These are phyloP conservation scores for Nebria salina DNA, from an alignment of 2,888 invertebrate genomes.

Conservation along the genomic window DNA sequence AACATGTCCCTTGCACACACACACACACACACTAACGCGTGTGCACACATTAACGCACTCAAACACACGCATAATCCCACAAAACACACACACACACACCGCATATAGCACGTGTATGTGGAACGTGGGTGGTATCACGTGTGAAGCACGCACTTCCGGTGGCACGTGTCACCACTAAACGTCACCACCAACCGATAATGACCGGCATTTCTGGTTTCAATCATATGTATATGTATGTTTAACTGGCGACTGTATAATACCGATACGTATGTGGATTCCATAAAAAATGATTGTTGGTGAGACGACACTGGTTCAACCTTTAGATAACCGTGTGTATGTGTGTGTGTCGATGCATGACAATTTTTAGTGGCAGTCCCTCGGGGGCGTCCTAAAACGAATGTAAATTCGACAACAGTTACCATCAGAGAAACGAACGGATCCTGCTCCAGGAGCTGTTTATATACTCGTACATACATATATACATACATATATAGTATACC, in stretches of 20 bases:
- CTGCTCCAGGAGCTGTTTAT: no score
- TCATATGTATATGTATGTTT: neutral
- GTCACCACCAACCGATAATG: neutral
- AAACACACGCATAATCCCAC: no score
- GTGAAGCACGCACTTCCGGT: neutral
- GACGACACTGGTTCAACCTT: no score
- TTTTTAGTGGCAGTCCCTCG: neutral
- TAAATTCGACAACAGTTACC: constrained; percentile 8
- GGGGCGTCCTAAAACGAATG: constrained; percentile 13
- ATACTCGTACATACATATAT: neutral
- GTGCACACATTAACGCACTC: no score
- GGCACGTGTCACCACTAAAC: neutral
- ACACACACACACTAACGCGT: neutral
- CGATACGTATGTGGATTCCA: no score
- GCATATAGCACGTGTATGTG: neutral
- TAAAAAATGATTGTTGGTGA: no score
- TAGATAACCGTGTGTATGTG: no score
- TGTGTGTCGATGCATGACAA: no score
- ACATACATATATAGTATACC: neutral
- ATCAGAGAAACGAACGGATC: neutral
- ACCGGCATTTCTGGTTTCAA: neutral
- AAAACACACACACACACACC: neutral
- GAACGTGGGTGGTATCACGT: neutral
- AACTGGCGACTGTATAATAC: neutral
- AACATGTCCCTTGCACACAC: neutral